Conservation (phyloP, 2,888 invertebrate genomes). For the Lasioglossum leucozonium region DNA sequence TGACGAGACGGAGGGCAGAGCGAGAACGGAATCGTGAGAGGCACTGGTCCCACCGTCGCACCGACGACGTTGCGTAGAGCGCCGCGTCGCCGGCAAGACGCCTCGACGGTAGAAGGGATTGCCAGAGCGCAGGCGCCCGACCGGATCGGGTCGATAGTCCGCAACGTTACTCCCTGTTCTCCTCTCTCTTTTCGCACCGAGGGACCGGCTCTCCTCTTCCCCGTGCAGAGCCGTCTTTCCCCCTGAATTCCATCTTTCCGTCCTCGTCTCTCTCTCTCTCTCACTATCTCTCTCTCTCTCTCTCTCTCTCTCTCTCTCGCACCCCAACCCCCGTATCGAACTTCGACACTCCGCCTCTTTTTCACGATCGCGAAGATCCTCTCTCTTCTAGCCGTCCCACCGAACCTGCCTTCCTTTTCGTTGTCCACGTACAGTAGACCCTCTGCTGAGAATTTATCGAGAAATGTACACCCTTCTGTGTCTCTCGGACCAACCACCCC, state of each 20-base stretch:
- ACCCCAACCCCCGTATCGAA: constrained; percentile 1
- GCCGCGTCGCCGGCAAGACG: constrained; percentile 83
- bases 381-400: not conserved
- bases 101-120: constrained; percentile 68
- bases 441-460: constrained; percentile 26
- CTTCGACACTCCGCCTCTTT: constrained; percentile 10
- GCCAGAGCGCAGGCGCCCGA: constrained; percentile 78
- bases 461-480: constrained; percentile 29
- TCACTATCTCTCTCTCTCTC: constrained; percentile 2
- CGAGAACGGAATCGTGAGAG: constrained; percentile 76
- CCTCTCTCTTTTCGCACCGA: constrained; percentile 30
- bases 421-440: constrained; percentile 6
- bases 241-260: constrained; percentile 4
- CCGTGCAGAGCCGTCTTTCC: constrained; percentile 13
- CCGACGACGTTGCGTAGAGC: constrained; percentile 74
- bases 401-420: not conserved
- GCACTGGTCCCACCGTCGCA: constrained; percentile 76
- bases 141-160: constrained; percentile 82
- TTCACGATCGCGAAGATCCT: constrained; percentile 17
- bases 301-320: not conserved
- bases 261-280: not conserved
- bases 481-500: not conserved
- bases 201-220: constrained; percentile 15
- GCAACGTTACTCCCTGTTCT: constrained; percentile 75
- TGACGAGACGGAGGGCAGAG: constrained; percentile 71